Evolutionary conservation across 2,113 vertebrate genomes (phyloP), one percentile per base, ranked within the genome.

Genomic region (Gavia stellata): DNA sequence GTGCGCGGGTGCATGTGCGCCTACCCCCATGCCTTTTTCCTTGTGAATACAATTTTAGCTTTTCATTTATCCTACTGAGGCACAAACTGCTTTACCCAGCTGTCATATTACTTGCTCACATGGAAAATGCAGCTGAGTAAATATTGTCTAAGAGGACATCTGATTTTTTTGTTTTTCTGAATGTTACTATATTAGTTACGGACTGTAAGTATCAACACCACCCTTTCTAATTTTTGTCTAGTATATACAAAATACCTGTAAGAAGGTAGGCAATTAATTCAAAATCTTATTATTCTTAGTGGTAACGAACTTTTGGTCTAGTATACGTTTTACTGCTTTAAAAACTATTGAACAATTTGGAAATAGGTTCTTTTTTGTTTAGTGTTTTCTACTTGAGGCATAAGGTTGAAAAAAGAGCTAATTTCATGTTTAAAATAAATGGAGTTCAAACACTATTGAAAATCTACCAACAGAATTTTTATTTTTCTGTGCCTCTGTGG

Each of bases 1-100:
- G 25, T 6, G 6, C 2, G 5, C 1, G 1, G 0, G 0, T 5
- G 9, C 26, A 33, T 0, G 0, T 28, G 13, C 67, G 47, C 47
- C 38, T 91, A 26, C 8, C 7, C 29, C 18, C 8, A 2, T 12
- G 25, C 3, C 17, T 74, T 68, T 79, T 79, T 49, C 36, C 28
- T 36, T 20, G 8, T 53, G 71, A 93, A 73, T 79, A 44, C 7
- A 40, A 44, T 92, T 89, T 89, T 61, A 81, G 15, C 14, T 33
- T 71, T 67, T 56, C 12, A 15, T 70, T 74, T 86, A 62, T 47
- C 78, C 77, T 79, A 15, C 73, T 2, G 4, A 68, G 61, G 44
- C 24, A 81, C 38, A 89, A 66, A 63, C 59, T 31, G 42, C 42
- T 78, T 71, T 55, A 62, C 62, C 50, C 77, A 95, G 72, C 33